Evolutionary conservation across 2,888 invertebrate genomes (phyloP).

Genomic region (Anarsia innoxiella): DNA sequence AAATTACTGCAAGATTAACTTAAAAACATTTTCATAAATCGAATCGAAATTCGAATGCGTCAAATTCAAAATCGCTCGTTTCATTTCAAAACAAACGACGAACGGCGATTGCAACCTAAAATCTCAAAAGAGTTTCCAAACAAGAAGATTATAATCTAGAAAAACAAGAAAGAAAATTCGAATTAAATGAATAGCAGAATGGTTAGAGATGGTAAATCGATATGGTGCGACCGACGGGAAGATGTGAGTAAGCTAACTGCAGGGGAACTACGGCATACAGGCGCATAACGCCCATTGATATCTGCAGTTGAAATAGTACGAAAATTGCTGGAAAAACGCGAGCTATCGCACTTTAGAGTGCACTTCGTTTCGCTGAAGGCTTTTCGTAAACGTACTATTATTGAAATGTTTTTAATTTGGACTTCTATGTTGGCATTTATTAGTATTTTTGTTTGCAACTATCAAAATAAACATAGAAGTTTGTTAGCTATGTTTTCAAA

Average conservation of each 20-base stretch:
- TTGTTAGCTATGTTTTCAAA: too few species aligned
- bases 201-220: constrained; percentile 48
- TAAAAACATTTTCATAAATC: too few species aligned
- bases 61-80: too few species aligned
- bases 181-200: constrained; percentile 37
- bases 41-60: too few species aligned
- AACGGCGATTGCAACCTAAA: neutral
- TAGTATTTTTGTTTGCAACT: neutral
- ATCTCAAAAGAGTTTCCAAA: neutral
- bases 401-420: too few species aligned
- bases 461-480: too few species aligned
- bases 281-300: constrained; percentile 60
- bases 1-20: too few species aligned
- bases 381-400: too few species aligned
- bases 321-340: constrained; percentile 2
- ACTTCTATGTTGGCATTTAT: too few species aligned
- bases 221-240: constrained; percentile 54
- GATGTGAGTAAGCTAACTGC: constrained; percentile 62
- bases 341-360: too few species aligned
- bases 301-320: constrained; percentile 45
- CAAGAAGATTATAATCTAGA: constrained; percentile 4
- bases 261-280: constrained; percentile 65
- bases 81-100: too few species aligned
- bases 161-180: neutral
- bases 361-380: too few species aligned